These are phyloP conservation scores for Cebus imitator DNA, from an alignment of 2,113 vertebrate genomes.

Conservation along the genomic window DNA sequence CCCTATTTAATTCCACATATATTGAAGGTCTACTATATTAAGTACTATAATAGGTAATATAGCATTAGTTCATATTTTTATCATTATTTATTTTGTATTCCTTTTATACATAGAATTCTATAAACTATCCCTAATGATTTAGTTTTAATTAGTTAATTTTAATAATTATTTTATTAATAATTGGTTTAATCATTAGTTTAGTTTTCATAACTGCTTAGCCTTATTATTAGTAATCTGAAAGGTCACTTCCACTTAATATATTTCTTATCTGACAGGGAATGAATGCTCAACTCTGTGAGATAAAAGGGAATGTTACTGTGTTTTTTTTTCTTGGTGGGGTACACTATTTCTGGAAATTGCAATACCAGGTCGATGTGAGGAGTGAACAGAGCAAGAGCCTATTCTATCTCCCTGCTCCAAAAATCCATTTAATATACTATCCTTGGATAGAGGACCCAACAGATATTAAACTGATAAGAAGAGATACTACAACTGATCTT, in stretches of 20 bases:
- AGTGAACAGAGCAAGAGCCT: not conserved
- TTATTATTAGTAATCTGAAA: not conserved
- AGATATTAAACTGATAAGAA: not conserved
- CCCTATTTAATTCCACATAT: not conserved
- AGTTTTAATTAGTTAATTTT: not conserved
- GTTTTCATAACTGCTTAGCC: not conserved
- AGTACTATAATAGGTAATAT: not conserved
- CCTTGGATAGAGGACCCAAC: not conserved
- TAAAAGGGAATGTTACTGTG: not conserved
- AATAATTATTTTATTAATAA: not conserved
- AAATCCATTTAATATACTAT: not conserved
- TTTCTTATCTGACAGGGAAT: not conserved
- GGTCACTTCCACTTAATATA: not conserved
- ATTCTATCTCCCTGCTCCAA: not conserved
- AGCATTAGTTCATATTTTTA: not conserved
- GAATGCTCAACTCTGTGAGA: not conserved
- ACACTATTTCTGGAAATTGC: not conserved
- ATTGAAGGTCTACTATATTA: not conserved
- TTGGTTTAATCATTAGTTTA: not conserved
- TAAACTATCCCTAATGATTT: not conserved
- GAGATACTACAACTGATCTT: not conserved
- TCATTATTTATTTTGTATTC: not conserved
- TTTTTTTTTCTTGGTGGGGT: not conserved
- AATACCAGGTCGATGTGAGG: not conserved
- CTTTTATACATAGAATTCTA: not conserved